Evolutionary conservation across 2,113 vertebrate species (phyloP).

Genomic region (Aphyosemion australe): DNA sequence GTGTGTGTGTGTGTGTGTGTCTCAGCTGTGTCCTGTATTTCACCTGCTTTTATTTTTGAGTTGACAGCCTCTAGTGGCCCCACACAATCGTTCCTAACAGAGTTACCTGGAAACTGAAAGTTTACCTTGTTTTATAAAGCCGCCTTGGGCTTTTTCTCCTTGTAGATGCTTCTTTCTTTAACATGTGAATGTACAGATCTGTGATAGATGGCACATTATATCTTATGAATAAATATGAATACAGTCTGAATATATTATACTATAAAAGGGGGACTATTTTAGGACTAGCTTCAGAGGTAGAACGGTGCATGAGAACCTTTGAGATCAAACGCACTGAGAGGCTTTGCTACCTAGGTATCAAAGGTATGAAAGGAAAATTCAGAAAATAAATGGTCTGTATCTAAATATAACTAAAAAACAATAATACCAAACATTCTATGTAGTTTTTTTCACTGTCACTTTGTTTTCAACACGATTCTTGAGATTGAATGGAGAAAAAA

Average conservation of each 20-base stretch:
- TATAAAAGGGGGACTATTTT: constrained; percentile 47
- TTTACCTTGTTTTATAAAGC: constrained; percentile 23
- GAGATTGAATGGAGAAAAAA: background rate
- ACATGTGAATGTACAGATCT: constrained; percentile 30
- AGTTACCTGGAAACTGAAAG: constrained; percentile 18
- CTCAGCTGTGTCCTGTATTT: constrained; percentile 30
- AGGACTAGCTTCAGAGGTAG: constrained; percentile 36
- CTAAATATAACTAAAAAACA: constrained; percentile 36
- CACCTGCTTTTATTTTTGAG: constrained; percentile 27
- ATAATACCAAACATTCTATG: constrained; percentile 10
- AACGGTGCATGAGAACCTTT: constrained; percentile 42
- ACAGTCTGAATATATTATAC: constrained; percentile 45
- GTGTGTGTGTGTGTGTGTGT: background rate
- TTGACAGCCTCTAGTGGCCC: constrained; percentile 17
- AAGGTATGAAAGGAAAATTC: constrained; percentile 27
- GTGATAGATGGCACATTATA: constrained; percentile 11
- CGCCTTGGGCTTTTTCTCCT: constrained; percentile 1
- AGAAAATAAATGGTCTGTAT: constrained; percentile 47
- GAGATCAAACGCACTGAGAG: constrained; percentile 53
- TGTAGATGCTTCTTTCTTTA: constrained; percentile 35
- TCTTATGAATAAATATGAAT: constrained; percentile 54
- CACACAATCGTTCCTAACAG: constrained; percentile 7
- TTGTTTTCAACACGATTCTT: background rate
- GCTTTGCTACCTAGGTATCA: constrained; percentile 39
- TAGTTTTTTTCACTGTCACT: background rate